Conservation (phyloP, 1,140 invertebrate genomes). For the Nasonia giraulti region DNA sequence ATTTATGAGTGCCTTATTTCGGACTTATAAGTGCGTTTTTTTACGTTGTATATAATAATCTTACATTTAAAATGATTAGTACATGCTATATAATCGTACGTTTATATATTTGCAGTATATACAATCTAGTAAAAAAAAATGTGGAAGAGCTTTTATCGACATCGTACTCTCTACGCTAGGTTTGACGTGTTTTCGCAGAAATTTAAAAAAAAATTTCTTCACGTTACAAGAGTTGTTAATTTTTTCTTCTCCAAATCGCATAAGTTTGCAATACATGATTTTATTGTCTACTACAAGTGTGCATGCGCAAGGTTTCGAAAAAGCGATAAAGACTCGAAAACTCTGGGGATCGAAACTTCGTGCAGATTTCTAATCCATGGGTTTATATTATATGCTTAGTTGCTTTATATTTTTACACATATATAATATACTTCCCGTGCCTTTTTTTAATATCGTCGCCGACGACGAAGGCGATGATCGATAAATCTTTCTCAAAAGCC, state of each 20-base stretch:
- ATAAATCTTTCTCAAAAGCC: conserved; percentile 22
- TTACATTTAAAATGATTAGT: neutral
- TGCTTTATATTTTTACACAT: conserved; percentile 10
- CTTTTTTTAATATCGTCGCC: conserved; percentile 20
- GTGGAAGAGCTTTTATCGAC: conserved; percentile 39
- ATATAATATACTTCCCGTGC: conserved; percentile 36
- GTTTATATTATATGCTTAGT: conserved; percentile 27
- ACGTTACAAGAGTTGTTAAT: neutral
- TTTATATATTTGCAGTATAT: conserved; percentile 20
- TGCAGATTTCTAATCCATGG: conserved; percentile 21
- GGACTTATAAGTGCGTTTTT: conserved; percentile 5
- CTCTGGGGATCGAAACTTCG: conserved; percentile 26
- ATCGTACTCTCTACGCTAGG: neutral
- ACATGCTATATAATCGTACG: neutral
- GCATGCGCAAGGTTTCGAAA: conserved; percentile 30
- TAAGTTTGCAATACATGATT: conserved; percentile 5
- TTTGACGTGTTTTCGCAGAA: conserved; percentile 17
- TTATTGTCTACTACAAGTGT: conserved; percentile 50
- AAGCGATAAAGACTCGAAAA: conserved; percentile 21
- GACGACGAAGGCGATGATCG: conserved; percentile 25
- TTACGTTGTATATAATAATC: neutral
- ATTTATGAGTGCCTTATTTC: conserved; percentile 12
- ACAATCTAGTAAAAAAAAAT: conserved; percentile 42
- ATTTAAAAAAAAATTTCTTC: conserved; percentile 24
- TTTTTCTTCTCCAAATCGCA: neutral